phyloP scores from a whole-genome alignment of 2,888 invertebrate species.

The Andricus quercusramuli region DNA sequence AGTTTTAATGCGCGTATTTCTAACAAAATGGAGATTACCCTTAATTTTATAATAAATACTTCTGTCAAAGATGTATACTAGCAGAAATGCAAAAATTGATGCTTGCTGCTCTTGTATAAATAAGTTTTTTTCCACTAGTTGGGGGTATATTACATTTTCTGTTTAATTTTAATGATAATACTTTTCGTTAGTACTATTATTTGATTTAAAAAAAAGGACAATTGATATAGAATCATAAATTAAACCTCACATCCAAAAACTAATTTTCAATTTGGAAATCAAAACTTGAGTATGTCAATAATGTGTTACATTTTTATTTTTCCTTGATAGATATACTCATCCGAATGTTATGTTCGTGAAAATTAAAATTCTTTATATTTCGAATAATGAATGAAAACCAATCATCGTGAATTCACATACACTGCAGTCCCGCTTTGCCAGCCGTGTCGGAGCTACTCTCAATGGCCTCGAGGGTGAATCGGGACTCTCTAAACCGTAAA shows the following conservation, averaged over 20 bases:
- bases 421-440: no score
- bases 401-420: not conserved
- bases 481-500: no score
- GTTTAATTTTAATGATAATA: not conserved
- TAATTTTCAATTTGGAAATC: not conserved
- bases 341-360: not conserved
- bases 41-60: not conserved
- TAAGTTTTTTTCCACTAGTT: not conserved
- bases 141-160: not conserved
- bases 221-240: not conserved
- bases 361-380: not conserved
- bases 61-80: no score
- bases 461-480: no score
- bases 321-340: not conserved
- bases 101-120: not conserved
- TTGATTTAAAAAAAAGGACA: not conserved
- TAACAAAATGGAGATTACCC: not conserved
- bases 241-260: constrained; percentile 3
- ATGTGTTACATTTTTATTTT: not conserved
- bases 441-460: no score
- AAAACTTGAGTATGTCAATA: not conserved
- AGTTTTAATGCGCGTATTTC: not conserved
- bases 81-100: not conserved
- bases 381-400: not conserved
- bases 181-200: not conserved